phyloP scores from a whole-genome alignment of 2,888 invertebrate species.

The Drosophila infuscata region DNA sequence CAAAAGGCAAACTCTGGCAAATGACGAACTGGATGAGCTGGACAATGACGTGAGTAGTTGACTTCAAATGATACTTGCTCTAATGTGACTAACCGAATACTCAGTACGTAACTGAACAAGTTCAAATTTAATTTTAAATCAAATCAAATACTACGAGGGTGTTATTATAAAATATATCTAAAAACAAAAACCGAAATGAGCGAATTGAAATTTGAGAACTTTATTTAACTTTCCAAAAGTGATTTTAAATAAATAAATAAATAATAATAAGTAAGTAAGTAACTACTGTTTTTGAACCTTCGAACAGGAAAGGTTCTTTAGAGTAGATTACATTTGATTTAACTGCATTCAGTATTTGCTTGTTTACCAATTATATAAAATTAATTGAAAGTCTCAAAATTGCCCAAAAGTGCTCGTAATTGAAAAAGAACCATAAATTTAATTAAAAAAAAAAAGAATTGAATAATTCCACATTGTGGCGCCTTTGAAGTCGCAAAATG shows the following conservation, averaged over 20 bases:
- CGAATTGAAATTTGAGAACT: background rate
- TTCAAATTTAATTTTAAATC: background rate
- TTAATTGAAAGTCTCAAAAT: background rate
- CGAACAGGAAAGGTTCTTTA: background rate
- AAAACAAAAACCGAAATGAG: background rate
- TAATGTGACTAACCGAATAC: slow-evolving; percentile 56
- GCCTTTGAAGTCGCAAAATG: slow-evolving; percentile 57
- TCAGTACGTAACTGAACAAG: background rate
- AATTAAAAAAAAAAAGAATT: background rate
- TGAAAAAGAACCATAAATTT: background rate
- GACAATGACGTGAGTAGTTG: slow-evolving; percentile 62
- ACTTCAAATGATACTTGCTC: background rate
- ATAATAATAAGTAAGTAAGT: background rate
- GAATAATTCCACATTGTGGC: slow-evolving; percentile 31
- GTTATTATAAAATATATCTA: background rate
- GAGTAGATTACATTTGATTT: background rate
- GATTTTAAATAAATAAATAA: background rate
- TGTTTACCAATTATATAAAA: background rate
- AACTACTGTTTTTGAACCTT: background rate
- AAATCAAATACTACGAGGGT: background rate
- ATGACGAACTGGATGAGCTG: slow-evolving; percentile 48
- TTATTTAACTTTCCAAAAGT: background rate
- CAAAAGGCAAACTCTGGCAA: slow-evolving; percentile 20
- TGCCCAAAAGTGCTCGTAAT: background rate
- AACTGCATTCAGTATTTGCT: background rate